phyloP scores from a whole-genome alignment of 2,113 vertebrate species.

The Aegotheles bennettii region DNA sequence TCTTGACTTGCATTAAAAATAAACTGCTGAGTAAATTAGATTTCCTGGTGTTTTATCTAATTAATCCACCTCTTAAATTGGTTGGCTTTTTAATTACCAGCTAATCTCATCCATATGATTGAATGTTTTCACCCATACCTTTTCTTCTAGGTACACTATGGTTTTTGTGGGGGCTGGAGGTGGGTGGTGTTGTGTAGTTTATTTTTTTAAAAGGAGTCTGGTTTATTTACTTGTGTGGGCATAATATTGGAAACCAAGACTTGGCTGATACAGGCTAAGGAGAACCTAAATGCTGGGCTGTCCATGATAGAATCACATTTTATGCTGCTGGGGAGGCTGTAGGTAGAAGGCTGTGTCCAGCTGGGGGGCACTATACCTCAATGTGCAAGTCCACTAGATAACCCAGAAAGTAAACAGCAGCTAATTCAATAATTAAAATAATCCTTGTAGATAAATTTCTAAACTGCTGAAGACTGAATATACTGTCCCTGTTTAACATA shows the following conservation, averaged over 20 bases:
- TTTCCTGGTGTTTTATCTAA: slow-evolving; percentile 60
- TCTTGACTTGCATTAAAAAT: slow-evolving; percentile 48
- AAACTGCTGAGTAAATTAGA: slow-evolving; percentile 65
- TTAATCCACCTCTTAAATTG: slow-evolving; percentile 54
- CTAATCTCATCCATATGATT: slow-evolving; percentile 21
- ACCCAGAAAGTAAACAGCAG: neutral
- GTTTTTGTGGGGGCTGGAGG: neutral
- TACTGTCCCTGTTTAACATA: neutral
- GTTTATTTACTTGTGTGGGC: too few relatives aligned
- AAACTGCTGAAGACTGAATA: neutral
- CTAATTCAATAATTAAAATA: neutral
- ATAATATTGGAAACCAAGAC: too few relatives aligned
- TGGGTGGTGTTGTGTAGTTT: too few relatives aligned
- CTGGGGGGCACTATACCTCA: neutral
- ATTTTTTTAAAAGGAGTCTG: too few relatives aligned
- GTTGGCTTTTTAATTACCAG: slow-evolving; percentile 56
- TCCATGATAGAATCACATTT: neutral
- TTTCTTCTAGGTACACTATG: neutral
- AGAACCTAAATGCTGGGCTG: too few relatives aligned
- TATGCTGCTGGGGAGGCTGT: neutral
- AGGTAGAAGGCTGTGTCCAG: neutral
- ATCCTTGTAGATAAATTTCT: too few relatives aligned
- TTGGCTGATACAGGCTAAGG: too few relatives aligned
- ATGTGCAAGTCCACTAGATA: neutral
- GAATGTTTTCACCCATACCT: neutral